Evolutionary conservation across 1,140 invertebrate species (phyloP).

Genomic region (Drosophila tani): DNA sequence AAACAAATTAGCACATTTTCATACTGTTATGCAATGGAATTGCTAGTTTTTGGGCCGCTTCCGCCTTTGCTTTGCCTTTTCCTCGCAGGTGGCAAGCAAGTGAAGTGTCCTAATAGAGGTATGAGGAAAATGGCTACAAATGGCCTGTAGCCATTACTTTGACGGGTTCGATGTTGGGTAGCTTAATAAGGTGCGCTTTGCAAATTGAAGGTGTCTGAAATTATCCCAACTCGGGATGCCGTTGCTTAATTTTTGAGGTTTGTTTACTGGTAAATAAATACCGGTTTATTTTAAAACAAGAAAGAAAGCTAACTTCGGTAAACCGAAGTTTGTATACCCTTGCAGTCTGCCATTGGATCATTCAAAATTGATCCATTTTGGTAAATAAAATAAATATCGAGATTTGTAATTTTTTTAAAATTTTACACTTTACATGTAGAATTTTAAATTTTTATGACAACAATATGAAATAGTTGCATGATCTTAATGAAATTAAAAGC

Average conservation of each 20-base stretch:
- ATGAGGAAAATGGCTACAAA: slow-evolving; percentile 27
- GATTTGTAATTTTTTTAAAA: no score
- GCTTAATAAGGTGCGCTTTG: not conserved
- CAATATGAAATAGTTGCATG: no score
- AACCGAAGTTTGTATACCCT: no score
- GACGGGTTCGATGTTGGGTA: slow-evolving; percentile 3
- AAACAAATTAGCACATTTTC: slow-evolving; percentile 68
- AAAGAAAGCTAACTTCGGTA: no score
- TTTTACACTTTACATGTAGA: no score
- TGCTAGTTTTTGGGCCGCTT: slow-evolving; percentile 19
- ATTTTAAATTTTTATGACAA: no score
- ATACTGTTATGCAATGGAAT: slow-evolving; percentile 47
- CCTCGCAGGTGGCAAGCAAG: slow-evolving; percentile 25
- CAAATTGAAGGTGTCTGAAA: slow-evolving; percentile 1
- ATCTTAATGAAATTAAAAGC: no score
- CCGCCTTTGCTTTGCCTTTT: slow-evolving; percentile 3
- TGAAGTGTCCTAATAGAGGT: slow-evolving; percentile 42
- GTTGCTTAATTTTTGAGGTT: not conserved
- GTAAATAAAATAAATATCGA: no score
- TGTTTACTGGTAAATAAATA: no score
- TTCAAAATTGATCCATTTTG: no score
- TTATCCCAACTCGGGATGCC: not conserved
- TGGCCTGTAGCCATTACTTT: slow-evolving; percentile 29
- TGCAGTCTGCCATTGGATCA: no score
- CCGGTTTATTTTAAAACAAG: no score